Percentiles rank a stretch among this genome's conserved stretches.
Conservation (phyloP, 2,888 invertebrate genomes). For the Cheiracanthium punctorium region DNA sequence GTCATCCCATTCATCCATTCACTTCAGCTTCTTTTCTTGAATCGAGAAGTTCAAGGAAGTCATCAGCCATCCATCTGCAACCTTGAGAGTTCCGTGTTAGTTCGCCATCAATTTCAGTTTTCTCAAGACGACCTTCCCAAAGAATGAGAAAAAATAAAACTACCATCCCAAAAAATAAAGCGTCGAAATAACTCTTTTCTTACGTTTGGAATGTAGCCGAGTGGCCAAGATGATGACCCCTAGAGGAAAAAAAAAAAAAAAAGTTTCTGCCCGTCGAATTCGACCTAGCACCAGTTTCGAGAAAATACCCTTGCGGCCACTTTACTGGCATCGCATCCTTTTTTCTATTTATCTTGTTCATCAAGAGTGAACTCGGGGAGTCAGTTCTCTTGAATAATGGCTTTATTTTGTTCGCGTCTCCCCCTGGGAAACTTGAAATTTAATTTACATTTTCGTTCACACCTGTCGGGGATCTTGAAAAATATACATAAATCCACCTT, state of each 20-base stretch:
- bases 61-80: not conserved
- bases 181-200: not conserved
- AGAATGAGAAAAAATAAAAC: not conserved
- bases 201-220: slow-evolving; percentile 20
- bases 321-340: not conserved
- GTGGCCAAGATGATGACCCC: slow-evolving; percentile 29
- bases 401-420: not conserved
- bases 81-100: slow-evolving; percentile 20
- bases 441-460: not conserved
- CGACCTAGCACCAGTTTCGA: slow-evolving; percentile 22
- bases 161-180: not conserved
- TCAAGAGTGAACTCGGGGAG: no score
- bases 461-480: not conserved
- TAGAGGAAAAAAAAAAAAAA: slow-evolving; percentile 1
- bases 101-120: slow-evolving; percentile 5
- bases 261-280: not conserved
- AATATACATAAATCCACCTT: not conserved
- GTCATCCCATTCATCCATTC: not conserved
- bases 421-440: not conserved
- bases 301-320: not conserved
- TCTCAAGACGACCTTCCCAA: not conserved
- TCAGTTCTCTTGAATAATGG: not conserved
- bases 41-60: slow-evolving; percentile 15
- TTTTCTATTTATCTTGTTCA: no score
- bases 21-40: not conserved